Conservation (phyloP, 2,888 invertebrate genomes). For the Diogma glabrata region DNA sequence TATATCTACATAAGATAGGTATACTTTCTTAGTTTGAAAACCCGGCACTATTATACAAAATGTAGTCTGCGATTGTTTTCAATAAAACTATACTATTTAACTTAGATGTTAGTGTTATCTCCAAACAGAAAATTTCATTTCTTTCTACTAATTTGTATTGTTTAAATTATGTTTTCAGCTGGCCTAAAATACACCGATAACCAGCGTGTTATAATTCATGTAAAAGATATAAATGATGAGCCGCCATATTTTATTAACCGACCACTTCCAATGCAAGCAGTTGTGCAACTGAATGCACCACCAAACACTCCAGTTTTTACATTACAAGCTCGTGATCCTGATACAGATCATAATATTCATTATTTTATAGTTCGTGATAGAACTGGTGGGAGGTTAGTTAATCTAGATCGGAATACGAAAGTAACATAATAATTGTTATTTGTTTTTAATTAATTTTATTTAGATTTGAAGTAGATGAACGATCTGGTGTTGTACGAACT, state of each 20-base stretch:
- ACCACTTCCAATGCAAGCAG: constrained; percentile 94
- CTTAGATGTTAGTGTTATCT: no score
- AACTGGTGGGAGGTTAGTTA: constrained; percentile 47
- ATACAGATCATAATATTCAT: constrained; percentile 91
- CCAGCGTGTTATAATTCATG: constrained; percentile 87
- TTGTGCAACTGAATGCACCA: constrained; percentile 89
- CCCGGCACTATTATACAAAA: no score
- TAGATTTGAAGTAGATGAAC: constrained; percentile 74
- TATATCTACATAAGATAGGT: no score
- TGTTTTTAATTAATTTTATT: constrained; percentile 10
- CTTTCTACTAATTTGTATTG: no score
- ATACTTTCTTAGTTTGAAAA: no score
- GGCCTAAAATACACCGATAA: constrained; percentile 70
- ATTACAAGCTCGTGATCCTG: constrained; percentile 92
- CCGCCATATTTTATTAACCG: constrained; percentile 92
- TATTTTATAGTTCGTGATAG: constrained; percentile 91
- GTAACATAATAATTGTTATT: background rate
- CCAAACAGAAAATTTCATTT: no score
- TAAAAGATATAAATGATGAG: constrained; percentile 95
- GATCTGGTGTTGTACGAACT: constrained; percentile 85
- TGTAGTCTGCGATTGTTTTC: no score
- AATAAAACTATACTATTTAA: no score
- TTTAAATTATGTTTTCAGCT: no score
- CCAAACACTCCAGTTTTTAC: constrained; percentile 94
- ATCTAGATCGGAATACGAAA: constrained; percentile 10